Base-by-base conservation (phyloP, 2,888 invertebrate species). In the Chrysodeixis includens region DNA sequence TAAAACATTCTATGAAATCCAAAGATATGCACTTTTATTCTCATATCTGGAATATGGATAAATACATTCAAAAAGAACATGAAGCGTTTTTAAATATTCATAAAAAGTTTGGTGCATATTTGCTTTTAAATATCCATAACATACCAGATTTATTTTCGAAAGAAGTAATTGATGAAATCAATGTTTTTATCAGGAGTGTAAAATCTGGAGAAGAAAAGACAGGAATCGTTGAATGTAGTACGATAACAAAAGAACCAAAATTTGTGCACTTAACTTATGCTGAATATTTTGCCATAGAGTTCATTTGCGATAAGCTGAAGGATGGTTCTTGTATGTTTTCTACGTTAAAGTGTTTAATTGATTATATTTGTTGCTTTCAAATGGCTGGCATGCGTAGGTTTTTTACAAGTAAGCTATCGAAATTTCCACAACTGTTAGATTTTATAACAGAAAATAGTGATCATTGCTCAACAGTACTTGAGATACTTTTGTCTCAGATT, bases 221-320 rank as follows among this genome's bases (percentile, higher is more conserved):
- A 6, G 79, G 76, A 8, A 69, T 79, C 7, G 59, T 79, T 49
- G 66, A 65, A 44, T 59, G 22, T n/a, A 63, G 22, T n/a, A 63
- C 69, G 20, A 20, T 69, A 10, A 46, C 49, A 5, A 62, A 66
- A 14, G 52, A 66, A 16, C 69, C 67, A 0, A 71, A 66, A 56
- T 79, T 78, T 40, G 56, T 74, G 12, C 79, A 79, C 58, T 69
- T 52, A 12, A 73, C 76, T 14, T 76, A 66, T 40, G 69, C 64
- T 12, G 79, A 79, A 62, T 79, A 78, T 61, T 79, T 76, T 66
- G 70, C 71, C 1, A 56, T 61, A 20, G 76, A 75, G 58, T 76
- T 62, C 53, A 55, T 78, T n/a, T 65, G 60, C 0, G 65, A 67
- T 56, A 64, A 62, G 40, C 56, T 67, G 26, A 56, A 35, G 49